Evolutionary conservation across 37 sponge, comb jelly and placozoan genomes (phyloP).

Genomic region (Bolinopsis microptera): DNA sequence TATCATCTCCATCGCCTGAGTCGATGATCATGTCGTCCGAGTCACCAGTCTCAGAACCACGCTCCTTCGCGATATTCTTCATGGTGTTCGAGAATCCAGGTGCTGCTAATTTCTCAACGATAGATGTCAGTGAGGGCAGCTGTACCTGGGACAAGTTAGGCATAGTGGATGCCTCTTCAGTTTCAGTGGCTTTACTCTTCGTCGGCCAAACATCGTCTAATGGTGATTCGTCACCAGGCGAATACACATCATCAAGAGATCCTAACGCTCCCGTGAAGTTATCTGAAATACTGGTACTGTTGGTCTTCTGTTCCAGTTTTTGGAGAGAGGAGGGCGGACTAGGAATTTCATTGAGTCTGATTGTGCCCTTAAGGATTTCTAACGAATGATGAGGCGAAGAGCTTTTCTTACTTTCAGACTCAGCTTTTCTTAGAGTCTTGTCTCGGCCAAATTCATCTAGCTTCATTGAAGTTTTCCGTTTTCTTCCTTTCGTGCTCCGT

Average conservation of each 20-base stretch:
- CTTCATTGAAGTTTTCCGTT: not conserved
- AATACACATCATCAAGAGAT: conserved; percentile 36
- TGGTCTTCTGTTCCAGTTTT: not conserved
- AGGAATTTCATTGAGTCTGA: too few relatives aligned
- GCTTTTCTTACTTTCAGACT: not conserved
- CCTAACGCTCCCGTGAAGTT: not conserved
- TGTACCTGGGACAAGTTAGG: not conserved
- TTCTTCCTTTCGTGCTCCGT: too few relatives aligned
- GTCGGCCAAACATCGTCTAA: conserved; percentile 53
- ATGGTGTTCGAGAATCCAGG: too few relatives aligned
- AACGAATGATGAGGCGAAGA: not conserved
- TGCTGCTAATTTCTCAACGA: not conserved
- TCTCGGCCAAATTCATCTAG: not conserved
- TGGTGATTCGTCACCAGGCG: conserved; percentile 30
- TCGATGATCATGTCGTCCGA: conserved; percentile 53
- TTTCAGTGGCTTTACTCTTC: not conserved
- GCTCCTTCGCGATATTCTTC: not conserved
- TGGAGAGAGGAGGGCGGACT: too few relatives aligned
- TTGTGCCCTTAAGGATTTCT: too few relatives aligned
- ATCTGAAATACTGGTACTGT: too few relatives aligned
- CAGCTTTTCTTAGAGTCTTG: not conserved
- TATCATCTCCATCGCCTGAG: not conserved
- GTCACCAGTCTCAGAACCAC: not conserved
- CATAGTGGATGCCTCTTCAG: not conserved
- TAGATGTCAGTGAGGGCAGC: not conserved